phyloP scores from a whole-genome alignment of 2,888 invertebrate genomes.

The Mystacides longicornis region DNA sequence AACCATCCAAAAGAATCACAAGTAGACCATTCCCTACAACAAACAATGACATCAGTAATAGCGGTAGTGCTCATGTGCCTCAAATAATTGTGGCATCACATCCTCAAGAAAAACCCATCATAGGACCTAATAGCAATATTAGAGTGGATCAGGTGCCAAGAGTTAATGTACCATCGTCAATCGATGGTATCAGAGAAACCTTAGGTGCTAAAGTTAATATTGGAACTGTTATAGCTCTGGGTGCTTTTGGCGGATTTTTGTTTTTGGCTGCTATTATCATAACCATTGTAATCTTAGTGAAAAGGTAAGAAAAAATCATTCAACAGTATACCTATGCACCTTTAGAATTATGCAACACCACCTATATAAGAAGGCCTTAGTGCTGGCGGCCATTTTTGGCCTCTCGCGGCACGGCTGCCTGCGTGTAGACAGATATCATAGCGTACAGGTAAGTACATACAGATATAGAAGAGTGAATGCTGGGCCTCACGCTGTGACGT shows the following conservation, averaged over 20 bases:
- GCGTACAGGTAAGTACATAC: too few species aligned
- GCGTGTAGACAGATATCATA: too few species aligned
- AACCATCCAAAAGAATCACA: slow-evolving; percentile 38
- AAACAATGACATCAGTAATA: slow-evolving; percentile 37
- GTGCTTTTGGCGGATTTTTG: slow-evolving; percentile 85
- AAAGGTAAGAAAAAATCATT: slow-evolving; percentile 57
- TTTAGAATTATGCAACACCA: too few species aligned
- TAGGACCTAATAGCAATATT: slow-evolving; percentile 49
- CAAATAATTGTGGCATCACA: slow-evolving; percentile 58
- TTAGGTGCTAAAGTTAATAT: slow-evolving; percentile 68
- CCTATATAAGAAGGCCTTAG: too few species aligned
- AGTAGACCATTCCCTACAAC: slow-evolving; percentile 29
- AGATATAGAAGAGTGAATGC: too few species aligned
- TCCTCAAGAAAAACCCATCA: slow-evolving; percentile 73
- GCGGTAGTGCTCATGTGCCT: slow-evolving; percentile 44
- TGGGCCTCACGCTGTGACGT: too few species aligned
- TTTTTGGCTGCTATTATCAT: slow-evolving; percentile 85
- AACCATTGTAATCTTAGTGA: slow-evolving; percentile 77
- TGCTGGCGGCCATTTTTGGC: too few species aligned
- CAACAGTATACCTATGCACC: too few species aligned
- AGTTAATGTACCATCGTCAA: slow-evolving; percentile 59
- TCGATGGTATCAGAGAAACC: slow-evolving; percentile 53
- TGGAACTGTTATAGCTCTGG: slow-evolving; percentile 81
- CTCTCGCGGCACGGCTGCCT: too few species aligned
- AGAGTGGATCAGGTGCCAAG: slow-evolving; percentile 59